Evolutionary conservation across 2,888 invertebrate genomes (phyloP), one percentile per base, ranked within the genome.

Genomic region (Polydrusus cervinus): DNA sequence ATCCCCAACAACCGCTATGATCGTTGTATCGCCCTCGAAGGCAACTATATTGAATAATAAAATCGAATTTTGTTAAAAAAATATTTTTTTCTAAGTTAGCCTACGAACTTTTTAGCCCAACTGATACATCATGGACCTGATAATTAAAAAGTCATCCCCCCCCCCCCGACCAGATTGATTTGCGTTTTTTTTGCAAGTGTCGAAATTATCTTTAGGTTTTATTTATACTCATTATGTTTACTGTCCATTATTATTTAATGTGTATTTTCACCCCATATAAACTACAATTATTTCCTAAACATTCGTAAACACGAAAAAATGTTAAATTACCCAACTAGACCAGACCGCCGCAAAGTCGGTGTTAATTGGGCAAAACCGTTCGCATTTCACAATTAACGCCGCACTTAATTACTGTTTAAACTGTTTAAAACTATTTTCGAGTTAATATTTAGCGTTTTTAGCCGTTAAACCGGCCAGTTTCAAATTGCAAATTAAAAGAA

Each of bases 351-450:
- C 38, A 60, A 18, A 60, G 49, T 14, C 11, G 30, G 64, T 64
- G 64, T 64, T 64, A 64, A 64, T 64, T 49, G 47, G 45, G n/a
- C 64, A 34, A 64, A 64, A 64, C 49, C 64, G 47, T 64, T 64
- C 16, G 49, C 38, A 38, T 60, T 60, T 38, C 18, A 60, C 57
- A 60, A 60, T 60, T 60, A 60, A 34, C 57, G 25, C 57, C 38
- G 57, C 38, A 34, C 10, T 64, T 64, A 64, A 64, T 64, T 49
- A 64, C 38, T 9, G 3, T 6, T 60, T 60, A 38, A 60, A 60
- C 38, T 16, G 38, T 60, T 60, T 47, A 47, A 16, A 7, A 47
- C 47, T 16, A 47, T 47, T 47, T 16, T 16, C 16, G 16, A 47
- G 47, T 47, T 47, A 47, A 47, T 16, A n/a, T 47, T 47, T 47